Percentiles rank a stretch among this genome's conserved stretches.
phyloP scores from a whole-genome alignment of 2,113 vertebrate species.

The Propithecus coquereli region DNA sequence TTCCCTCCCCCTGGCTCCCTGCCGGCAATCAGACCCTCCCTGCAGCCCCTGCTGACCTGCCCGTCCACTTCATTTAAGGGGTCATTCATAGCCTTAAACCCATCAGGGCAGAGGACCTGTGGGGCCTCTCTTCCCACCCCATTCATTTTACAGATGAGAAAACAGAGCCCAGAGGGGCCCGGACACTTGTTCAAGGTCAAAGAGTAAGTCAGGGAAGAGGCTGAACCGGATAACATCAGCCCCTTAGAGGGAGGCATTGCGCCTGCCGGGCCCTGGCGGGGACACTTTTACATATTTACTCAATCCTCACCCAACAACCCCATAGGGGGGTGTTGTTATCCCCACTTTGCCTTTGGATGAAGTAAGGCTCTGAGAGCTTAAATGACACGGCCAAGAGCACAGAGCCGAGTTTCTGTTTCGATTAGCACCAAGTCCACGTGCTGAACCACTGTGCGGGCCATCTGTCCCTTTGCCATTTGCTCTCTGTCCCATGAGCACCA shows the following conservation, averaged over 20 bases:
- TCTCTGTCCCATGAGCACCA: neutral
- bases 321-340: neutral
- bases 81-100: neutral
- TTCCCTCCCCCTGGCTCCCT: neutral
- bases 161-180: neutral
- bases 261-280: neutral
- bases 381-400: accelerated
- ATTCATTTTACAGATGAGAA: neutral
- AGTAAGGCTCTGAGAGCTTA: neutral
- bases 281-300: neutral
- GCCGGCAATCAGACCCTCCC: neutral
- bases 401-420: neutral
- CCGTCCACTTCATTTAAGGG: neutral
- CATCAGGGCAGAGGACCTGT: too few species aligned
- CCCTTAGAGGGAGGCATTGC: accelerated
- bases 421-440: neutral
- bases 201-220: neutral
- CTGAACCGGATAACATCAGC: neutral
- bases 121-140: neutral
- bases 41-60: accelerated
- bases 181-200: neutral
- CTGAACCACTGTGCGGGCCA: neutral
- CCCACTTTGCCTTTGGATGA: neutral
- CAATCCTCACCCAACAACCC: too few species aligned
- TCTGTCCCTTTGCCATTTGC: neutral